Percentiles rank a stretch among this genome's conserved stretches.
These are phyloP conservation scores for Hemistola chrysoprasaria DNA, from an alignment of 2,888 invertebrate species.

Conservation along the genomic window DNA sequence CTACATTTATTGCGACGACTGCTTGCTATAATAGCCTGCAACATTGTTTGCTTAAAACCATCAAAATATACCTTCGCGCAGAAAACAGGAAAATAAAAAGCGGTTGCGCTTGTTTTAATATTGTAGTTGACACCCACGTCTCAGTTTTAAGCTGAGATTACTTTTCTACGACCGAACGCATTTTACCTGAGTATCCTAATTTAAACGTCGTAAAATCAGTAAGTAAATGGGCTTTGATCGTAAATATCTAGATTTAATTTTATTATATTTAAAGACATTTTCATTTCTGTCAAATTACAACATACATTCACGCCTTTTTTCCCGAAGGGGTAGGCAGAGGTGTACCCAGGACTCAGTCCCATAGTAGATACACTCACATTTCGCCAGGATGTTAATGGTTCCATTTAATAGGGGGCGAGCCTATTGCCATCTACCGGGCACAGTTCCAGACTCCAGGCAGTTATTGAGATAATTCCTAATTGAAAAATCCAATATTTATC, in stretches of 20 bases:
- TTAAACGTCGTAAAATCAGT: constrained; percentile 11
- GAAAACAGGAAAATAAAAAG: constrained; percentile 22
- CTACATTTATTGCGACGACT: constrained; percentile 19
- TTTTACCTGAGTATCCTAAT: constrained; percentile 8
- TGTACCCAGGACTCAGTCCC: too few species aligned
- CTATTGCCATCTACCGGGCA: too few species aligned
- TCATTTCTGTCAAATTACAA: constrained; percentile 1
- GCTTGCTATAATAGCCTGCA: constrained; percentile 14
- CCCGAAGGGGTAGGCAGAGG: too few species aligned
- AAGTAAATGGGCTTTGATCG: constrained; percentile 3
- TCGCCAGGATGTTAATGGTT: too few species aligned
- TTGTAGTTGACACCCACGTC: constrained; percentile 10
- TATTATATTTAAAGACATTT: constrained; percentile 3
- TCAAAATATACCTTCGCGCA: constrained; percentile 15
- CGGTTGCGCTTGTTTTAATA: constrained; percentile 17
- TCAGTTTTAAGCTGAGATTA: constrained; percentile 15
- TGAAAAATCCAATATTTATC: too few species aligned
- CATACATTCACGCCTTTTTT: too few species aligned
- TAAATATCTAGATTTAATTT: constrained; percentile 1
- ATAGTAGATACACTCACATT: too few species aligned
- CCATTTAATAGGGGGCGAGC: too few species aligned
- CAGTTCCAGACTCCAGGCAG: too few species aligned
- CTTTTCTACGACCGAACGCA: constrained; percentile 6
- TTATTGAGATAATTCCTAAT: too few species aligned
- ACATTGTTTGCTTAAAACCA: constrained; percentile 20